Evolutionary conservation across 2,888 invertebrate genomes (phyloP).

Genomic region (Lamellibrachia satsuma): DNA sequence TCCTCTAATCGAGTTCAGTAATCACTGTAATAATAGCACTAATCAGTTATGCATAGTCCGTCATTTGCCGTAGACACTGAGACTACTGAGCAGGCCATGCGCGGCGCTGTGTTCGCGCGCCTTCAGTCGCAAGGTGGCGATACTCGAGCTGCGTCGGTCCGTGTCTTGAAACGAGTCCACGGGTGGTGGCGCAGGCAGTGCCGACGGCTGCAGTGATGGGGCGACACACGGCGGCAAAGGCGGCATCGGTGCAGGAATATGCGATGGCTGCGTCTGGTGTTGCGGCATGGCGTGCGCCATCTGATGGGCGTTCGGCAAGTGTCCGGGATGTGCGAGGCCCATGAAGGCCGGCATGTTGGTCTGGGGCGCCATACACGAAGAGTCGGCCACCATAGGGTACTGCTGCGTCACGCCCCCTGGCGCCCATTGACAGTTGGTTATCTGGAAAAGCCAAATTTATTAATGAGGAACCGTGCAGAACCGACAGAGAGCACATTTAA

Average conservation of each 20-base stretch:
- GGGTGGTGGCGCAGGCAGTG: conserved; percentile 30
- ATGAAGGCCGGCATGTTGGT: conserved; percentile 56
- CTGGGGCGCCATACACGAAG: conserved; percentile 56
- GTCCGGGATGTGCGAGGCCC: conserved; percentile 47
- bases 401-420: background rate
- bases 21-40: background rate
- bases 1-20: too few species aligned
- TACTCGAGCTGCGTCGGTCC: conserved; percentile 58
- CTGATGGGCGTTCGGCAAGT: conserved; percentile 18
- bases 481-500: too few species aligned
- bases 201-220: conserved; percentile 19
- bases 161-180: conserved; percentile 35
- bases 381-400: background rate
- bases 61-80: conserved; percentile 10
- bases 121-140: conserved; percentile 59
- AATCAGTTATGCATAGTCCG: background rate
- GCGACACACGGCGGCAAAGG: conserved; percentile 24
- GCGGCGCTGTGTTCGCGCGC: conserved; percentile 57
- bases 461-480: too few species aligned
- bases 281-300: conserved; percentile 32
- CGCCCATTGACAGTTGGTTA: background rate
- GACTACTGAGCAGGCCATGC: background rate
- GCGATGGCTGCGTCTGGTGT: conserved; percentile 38
- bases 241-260: conserved; percentile 22
- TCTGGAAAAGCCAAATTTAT: background rate